phyloP scores from a whole-genome alignment of 2,113 vertebrate species.

The Hippocampus zosterae region DNA sequence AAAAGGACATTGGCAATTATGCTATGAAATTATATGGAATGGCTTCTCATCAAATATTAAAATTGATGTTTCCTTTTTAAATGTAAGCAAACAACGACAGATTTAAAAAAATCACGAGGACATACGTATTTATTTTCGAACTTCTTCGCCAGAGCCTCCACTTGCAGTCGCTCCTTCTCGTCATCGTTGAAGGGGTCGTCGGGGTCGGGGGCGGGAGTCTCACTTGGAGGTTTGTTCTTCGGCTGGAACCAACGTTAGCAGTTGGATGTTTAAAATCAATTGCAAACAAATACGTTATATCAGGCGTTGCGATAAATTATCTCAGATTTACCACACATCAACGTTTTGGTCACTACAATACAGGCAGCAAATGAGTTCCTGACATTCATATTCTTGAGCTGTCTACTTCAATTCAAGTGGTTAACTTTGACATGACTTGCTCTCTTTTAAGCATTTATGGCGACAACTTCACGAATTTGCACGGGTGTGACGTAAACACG shows the following conservation, averaged over 20 bases:
- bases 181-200: slow-evolving; percentile 84
- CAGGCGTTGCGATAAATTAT: too few species aligned
- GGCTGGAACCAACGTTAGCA: slow-evolving; percentile 31
- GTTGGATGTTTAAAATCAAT: not conserved
- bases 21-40: not conserved
- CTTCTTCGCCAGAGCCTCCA: slow-evolving; percentile 90
- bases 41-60: not conserved
- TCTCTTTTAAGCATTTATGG: too few species aligned
- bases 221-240: slow-evolving; percentile 46
- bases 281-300: not conserved
- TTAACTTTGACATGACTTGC: too few species aligned
- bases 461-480: too few species aligned
- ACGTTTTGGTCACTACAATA: too few species aligned
- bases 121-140: slow-evolving; percentile 98
- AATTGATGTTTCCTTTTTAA: not conserved
- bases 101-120: slow-evolving; percentile 28
- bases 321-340: too few species aligned
- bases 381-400: too few species aligned
- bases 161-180: slow-evolving; percentile 79
- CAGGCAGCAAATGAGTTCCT: too few species aligned
- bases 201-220: slow-evolving; percentile 40
- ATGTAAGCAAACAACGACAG: not conserved
- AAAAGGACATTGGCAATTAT: not conserved
- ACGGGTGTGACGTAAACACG: too few species aligned
- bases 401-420: too few species aligned